phyloP scores from a whole-genome alignment of 2,888 invertebrate species.

The Germaria angustata region DNA sequence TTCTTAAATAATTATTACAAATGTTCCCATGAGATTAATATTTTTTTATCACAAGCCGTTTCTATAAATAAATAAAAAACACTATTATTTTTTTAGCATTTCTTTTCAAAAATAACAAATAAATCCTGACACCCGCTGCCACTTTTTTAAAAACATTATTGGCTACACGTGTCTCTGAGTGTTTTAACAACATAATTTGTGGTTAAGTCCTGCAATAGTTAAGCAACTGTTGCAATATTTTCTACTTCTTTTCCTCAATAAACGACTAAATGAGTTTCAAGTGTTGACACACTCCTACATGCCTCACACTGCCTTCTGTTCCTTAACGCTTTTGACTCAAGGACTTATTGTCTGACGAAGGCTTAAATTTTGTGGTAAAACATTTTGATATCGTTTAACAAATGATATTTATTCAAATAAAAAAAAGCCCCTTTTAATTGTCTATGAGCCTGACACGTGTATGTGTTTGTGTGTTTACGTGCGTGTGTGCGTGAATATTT shows the following conservation, averaged over 20 bases:
- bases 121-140: not conserved
- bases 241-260: slow-evolving; percentile 4
- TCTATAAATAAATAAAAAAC: not conserved
- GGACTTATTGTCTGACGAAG: slow-evolving; percentile 46
- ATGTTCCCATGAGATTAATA: slow-evolving; percentile 24
- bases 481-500: slow-evolving; percentile 5
- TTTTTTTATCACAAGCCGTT: slow-evolving; percentile 11
- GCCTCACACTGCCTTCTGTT: slow-evolving; percentile 8
- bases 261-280: slow-evolving; percentile 38
- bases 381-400: slow-evolving; percentile 51
- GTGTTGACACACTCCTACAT: slow-evolving; percentile 59
- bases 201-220: slow-evolving; percentile 44
- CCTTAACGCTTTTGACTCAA: slow-evolving; percentile 47
- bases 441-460: slow-evolving; percentile 46
- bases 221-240: slow-evolving; percentile 63
- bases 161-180: slow-evolving; percentile 53
- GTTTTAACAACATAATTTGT: slow-evolving; percentile 66
- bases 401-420: slow-evolving; percentile 30
- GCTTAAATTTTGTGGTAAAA: slow-evolving; percentile 40
- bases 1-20: not conserved
- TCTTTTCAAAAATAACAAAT: slow-evolving; percentile 9
- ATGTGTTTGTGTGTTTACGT: slow-evolving; percentile 18
- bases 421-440: slow-evolving; percentile 44
- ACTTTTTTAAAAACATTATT: slow-evolving; percentile 36
- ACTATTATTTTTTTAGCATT: not conserved